Percentiles rank a stretch among this genome's conserved stretches.
These are phyloP conservation scores for Marmota flaviventris DNA, from an alignment of 2,113 vertebrate species.

Conservation along the genomic window DNA sequence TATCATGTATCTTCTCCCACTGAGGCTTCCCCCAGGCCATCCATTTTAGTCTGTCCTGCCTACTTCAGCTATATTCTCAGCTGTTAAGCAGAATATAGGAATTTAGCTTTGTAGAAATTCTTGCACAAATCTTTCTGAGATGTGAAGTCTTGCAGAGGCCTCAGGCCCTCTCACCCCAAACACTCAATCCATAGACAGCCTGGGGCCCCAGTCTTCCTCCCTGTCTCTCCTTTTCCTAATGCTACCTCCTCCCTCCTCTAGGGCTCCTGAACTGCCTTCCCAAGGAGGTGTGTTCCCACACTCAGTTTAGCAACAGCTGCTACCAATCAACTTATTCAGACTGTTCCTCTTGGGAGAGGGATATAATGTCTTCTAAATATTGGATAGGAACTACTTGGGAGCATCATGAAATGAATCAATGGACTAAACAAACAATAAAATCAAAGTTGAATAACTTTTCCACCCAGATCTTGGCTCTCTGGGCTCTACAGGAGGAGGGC, in stretches of 20 bases:
- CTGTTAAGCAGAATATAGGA: not conserved
- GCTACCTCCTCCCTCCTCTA: not conserved
- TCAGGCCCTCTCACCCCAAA: not conserved
- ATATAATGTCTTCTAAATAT: not conserved
- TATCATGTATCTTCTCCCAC: not conserved
- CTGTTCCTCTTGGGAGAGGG: not conserved
- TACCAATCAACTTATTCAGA: not conserved
- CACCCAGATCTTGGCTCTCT: not conserved
- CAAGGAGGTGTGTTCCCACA: not conserved
- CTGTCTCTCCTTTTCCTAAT: too few species aligned
- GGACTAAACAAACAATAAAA: not conserved
- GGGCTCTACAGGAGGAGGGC: not conserved
- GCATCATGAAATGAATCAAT: not conserved
- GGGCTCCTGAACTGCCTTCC: not conserved
- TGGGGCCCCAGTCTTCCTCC: not conserved
- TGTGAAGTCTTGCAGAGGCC: not conserved
- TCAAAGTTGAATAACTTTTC: not conserved
- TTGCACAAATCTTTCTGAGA: not conserved
- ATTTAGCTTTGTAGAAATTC: not conserved
- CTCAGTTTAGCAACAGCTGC: not conserved
- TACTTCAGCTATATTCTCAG: not conserved
- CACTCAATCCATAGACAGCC: not conserved
- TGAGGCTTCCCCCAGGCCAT: not conserved
- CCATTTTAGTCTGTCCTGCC: not conserved
- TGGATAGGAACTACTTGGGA: constrained; percentile 29